Evolutionary conservation across 2,113 vertebrate species (phyloP).

Genomic region (Perognathus longimembris): DNA sequence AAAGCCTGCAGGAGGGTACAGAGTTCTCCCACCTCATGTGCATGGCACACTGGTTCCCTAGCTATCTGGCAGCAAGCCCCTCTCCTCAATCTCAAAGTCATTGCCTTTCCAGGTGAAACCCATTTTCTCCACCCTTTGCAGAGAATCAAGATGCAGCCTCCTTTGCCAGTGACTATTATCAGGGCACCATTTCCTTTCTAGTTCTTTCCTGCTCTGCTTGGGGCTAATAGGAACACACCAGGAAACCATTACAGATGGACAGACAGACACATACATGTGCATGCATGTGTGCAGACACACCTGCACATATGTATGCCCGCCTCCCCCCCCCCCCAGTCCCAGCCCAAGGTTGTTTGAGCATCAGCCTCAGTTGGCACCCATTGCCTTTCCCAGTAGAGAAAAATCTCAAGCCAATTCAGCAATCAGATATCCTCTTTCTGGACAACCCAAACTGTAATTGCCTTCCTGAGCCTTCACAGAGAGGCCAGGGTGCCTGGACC

Average conservation of each 20-base stretch:
- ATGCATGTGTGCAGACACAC: too few relatives aligned
- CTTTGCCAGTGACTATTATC: background rate
- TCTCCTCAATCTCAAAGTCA: background rate
- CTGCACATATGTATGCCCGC: too few relatives aligned
- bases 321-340: background rate
- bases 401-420: slow-evolving; percentile 37
- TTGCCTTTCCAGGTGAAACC: slow-evolving; percentile 48
- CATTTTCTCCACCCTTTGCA: slow-evolving; percentile 39
- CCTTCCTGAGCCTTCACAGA: background rate
- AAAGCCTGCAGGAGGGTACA: background rate
- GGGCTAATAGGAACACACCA: background rate
- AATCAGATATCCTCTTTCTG: slow-evolving; percentile 16
- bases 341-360: background rate
- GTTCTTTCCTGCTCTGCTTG: background rate
- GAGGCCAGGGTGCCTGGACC: background rate
- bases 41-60: background rate
- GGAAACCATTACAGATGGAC: background rate
- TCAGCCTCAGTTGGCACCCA: slow-evolving; percentile 2
- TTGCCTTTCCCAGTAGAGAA: slow-evolving; percentile 59
- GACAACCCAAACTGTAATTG: background rate
- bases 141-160: slow-evolving; percentile 35
- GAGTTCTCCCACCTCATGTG: background rate
- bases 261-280: too few relatives aligned
- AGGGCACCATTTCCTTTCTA: background rate
- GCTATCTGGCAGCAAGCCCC: background rate